Percentiles rank a stretch among this genome's conserved stretches.
These are phyloP conservation scores for Agrochola lota DNA, from an alignment of 2,888 invertebrate species.

Conservation along the genomic window DNA sequence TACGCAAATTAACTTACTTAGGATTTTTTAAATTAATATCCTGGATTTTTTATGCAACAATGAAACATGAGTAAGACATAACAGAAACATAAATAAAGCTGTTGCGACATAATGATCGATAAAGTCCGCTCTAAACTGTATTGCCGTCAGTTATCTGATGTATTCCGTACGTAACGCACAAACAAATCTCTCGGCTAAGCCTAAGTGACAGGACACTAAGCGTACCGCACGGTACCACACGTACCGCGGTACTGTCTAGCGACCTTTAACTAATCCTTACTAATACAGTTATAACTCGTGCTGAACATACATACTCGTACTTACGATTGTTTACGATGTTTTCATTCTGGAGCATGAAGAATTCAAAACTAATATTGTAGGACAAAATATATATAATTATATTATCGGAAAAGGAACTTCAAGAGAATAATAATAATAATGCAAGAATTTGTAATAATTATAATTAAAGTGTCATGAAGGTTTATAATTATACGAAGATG, in stretches of 20 bases:
- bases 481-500: not conserved
- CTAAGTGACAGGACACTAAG: conserved; percentile 56
- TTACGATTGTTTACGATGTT: conserved; percentile 10
- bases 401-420: not conserved
- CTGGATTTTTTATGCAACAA: conserved; percentile 1
- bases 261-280: conserved; percentile 55
- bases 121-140: conserved; percentile 22
- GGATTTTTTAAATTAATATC: not conserved
- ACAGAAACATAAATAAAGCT: conserved; percentile 40
- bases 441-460: not conserved
- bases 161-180: conserved; percentile 32
- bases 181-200: conserved; percentile 55
- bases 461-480: not conserved
- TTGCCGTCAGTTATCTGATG: conserved; percentile 42
- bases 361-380: not conserved
- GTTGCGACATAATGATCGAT: conserved; percentile 48
- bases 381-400: not conserved
- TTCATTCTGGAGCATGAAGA: not conserved
- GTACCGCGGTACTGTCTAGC: conserved; percentile 34
- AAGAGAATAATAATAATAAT: not conserved
- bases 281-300: conserved; percentile 46
- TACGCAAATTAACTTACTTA: not conserved
- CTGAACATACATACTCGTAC: not conserved
- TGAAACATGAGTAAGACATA: conserved; percentile 9
- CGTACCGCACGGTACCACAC: not conserved